Evolutionary conservation across 2,113 vertebrate species (phyloP), one percentile per base, ranked within the genome.

Genomic region (Equus quagga): DNA sequence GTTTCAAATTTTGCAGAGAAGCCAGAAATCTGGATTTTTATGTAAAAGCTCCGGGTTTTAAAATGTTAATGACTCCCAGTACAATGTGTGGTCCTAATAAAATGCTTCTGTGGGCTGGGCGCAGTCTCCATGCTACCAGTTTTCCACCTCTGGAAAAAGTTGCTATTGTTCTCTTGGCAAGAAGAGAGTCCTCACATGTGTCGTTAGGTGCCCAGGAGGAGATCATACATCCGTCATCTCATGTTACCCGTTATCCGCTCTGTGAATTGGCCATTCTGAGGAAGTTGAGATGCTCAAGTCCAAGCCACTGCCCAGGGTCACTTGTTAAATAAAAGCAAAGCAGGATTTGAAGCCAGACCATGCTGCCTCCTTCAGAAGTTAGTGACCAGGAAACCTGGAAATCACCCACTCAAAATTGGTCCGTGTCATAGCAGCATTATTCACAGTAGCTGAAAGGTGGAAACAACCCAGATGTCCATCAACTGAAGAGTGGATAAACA

Each of bases 401-500:
- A 6, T 7, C 33, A n/a, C 51, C 5, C 51, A 5, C 36, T 72
- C n/a, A 8, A 7, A 58, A n/a, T 3, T 10, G 13, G 51, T 58
- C 78, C 60, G 26, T 0, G 15, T 70, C 13, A 8, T 6, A 5
- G 21, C 41, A 23, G 79, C 79, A 4, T 11, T 21, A 6, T 10
- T 6, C n/a, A 12, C 41, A 1, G 8, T 18, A 11, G 9, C 24
- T 0, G 4, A 31, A 23, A 10, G 21, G 8, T 12, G 24, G 24
- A 46, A 51, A 19, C 6, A 21, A 23, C 14, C 58, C 23, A 9
- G 31, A 17, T n/a, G 24, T 31, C 51, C 56, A 6, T 49, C 31
- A 24, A 0, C 8, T 0, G 67, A 23, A 6, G 21, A 15, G 1
- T 1, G 56, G 41, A 33, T 33, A 33, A 12, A 5, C 36, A 44